Base-by-base conservation (phyloP, 2,797 vertebrate species). In the Melanotaenia parkinsoni region DNA sequence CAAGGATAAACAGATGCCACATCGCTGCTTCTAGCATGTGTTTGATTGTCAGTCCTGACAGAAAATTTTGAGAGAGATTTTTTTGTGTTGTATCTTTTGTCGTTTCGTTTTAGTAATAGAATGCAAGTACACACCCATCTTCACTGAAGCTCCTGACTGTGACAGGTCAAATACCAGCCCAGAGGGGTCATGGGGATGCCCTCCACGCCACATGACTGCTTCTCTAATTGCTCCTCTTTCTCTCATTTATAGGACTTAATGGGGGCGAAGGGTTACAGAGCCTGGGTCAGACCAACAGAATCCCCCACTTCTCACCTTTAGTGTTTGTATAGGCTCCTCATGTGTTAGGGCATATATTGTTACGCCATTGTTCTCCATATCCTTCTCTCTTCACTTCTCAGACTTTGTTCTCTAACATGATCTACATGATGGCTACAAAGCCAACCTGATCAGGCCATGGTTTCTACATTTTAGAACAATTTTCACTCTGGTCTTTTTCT, bases 141-240 rank as follows among this genome's bases (percentile, higher is more conserved):
- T 73, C 67, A 71, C 77, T 50, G 53, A 43, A 54, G 54, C 67
- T 62, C 69, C 83, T 71, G 81, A 82, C 78, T 81, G 77, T 74
- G 80, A 80, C 53, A 71, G 88, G 82, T 89, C 86, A 88, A 91
- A 91, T 85, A 89, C 88, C 89, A 88, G 60, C 68, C 72, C 74
- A 35, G 50, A 64, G 57, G 86, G 85, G 87, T 87, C 79, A 77
- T 35, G 63, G 76, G 64, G 83, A 88, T 92, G 89, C 83, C 76
- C 79, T 88, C 88, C 81, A 86, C 89, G 77, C 81, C 77, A 51
- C 76, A 72, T 79, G 77, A 78, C 88, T 85, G 60, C 70, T 54
- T 74, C 81, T 86, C 85, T 92, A 91, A 91, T 92, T 91, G 83
- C 82, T 82, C 60, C 70, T 84, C 70, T 79, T 86, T 87, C 80